Evolutionary conservation across 2,888 invertebrate species (phyloP).

Genomic region (Leucozona laternaria): DNA sequence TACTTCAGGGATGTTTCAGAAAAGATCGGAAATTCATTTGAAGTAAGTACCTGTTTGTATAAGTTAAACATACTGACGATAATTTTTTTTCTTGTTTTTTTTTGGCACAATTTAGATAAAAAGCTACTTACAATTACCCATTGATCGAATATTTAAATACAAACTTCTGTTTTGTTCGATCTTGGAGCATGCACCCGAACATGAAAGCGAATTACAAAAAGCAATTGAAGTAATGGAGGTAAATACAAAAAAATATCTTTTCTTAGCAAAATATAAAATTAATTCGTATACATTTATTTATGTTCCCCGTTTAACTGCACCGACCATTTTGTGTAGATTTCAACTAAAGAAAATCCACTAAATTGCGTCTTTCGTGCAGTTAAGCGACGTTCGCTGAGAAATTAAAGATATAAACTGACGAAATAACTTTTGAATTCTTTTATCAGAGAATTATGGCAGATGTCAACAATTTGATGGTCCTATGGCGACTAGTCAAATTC

Average conservation of each 20-base stretch:
- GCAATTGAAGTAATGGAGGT: background rate
- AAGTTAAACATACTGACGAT: too few relatives aligned
- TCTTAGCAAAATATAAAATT: too few relatives aligned
- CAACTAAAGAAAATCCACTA: too few relatives aligned
- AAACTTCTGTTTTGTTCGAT: background rate
- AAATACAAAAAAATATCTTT: background rate
- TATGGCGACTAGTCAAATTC: background rate
- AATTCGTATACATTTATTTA: too few relatives aligned
- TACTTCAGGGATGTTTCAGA: background rate
- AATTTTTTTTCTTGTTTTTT: background rate
- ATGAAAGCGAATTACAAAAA: background rate
- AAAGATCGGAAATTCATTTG: background rate
- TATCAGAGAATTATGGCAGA: background rate
- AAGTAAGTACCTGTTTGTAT: background rate
- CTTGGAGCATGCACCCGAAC: background rate
- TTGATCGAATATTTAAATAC: background rate
- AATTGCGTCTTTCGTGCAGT: too few relatives aligned
- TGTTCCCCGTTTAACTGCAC: too few relatives aligned
- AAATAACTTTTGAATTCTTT: background rate
- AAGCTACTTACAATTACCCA: background rate
- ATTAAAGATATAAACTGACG: background rate
- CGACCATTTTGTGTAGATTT: too few relatives aligned
- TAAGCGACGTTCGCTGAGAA: too few relatives aligned
- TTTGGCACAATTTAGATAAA: background rate
- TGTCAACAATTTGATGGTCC: background rate